These are phyloP conservation scores for Theristus sp. DNA, from an alignment of 2,888 invertebrate genomes.

Conservation along the genomic window DNA sequence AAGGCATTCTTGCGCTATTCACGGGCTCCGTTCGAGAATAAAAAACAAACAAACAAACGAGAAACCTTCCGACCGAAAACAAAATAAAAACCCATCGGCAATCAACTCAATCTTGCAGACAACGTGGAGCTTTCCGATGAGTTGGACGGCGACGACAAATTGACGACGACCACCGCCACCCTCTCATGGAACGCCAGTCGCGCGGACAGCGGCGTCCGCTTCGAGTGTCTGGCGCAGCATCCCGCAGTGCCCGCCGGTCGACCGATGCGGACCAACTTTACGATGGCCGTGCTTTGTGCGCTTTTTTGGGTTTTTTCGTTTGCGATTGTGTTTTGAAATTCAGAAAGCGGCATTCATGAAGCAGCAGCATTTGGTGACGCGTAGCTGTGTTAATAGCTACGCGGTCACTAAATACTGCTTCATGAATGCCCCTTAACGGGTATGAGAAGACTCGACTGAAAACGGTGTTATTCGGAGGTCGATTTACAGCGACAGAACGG, in stretches of 20 bases:
- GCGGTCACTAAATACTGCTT: too few relatives aligned
- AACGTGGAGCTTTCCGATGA: neutral
- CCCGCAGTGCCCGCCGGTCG: neutral
- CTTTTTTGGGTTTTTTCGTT: neutral
- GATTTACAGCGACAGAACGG: too few relatives aligned
- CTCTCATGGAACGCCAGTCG: neutral
- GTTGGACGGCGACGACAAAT: neutral
- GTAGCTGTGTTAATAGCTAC: too few relatives aligned
- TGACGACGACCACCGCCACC: neutral
- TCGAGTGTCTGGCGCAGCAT: neutral
- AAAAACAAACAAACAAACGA: too few relatives aligned
- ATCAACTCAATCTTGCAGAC: neutral
- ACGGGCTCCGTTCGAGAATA: too few relatives aligned
- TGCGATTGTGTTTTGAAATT: slow-evolving; percentile 1
- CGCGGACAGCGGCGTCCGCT: neutral
- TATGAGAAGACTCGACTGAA: too few relatives aligned
- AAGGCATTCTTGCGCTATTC: neutral
- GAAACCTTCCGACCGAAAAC: neutral
- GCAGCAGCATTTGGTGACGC: too few relatives aligned
- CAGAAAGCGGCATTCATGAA: neutral
- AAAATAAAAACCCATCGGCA: neutral
- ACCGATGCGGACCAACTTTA: neutral
- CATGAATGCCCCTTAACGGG: too few relatives aligned
- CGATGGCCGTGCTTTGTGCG: neutral
- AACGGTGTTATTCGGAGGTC: too few relatives aligned